phyloP scores from a whole-genome alignment of 2,113 vertebrate species.

The Gracilinanus agilis region DNA sequence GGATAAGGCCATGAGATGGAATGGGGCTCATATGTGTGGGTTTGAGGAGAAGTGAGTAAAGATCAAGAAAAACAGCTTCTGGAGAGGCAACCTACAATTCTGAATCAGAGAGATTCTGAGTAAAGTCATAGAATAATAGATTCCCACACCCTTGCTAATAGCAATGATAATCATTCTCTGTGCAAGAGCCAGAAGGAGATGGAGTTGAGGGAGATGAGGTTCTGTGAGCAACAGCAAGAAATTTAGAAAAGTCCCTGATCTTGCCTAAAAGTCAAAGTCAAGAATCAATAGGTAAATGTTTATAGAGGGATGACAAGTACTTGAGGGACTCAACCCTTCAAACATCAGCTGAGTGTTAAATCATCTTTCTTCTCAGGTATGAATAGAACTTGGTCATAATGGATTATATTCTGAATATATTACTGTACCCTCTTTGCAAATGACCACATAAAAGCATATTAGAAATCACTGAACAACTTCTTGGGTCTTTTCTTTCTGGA shows the following conservation, averaged over 20 bases:
- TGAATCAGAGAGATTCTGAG: neutral
- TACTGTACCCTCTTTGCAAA: neutral
- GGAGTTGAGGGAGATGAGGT: neutral
- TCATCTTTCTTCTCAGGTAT: neutral
- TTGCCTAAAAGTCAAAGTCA: neutral
- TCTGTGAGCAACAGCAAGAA: neutral
- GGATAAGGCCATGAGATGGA: neutral
- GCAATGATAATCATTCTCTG: neutral
- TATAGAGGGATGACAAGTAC: neutral
- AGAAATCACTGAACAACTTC: neutral
- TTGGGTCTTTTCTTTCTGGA: neutral
- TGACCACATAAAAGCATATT: neutral
- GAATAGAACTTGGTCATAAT: neutral
- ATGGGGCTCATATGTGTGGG: neutral
- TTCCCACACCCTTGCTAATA: neutral
- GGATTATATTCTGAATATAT: neutral
- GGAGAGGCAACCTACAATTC: neutral
- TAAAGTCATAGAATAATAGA: neutral
- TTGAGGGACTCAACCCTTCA: neutral
- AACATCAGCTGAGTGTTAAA: neutral
- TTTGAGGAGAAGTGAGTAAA: neutral
- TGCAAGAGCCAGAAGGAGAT: neutral
- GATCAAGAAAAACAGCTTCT: neutral
- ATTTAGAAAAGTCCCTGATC: neutral
- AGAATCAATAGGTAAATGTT: neutral